Evolutionary conservation across 2,113 vertebrate genomes (phyloP).

Genomic region (Maylandia zebra): DNA sequence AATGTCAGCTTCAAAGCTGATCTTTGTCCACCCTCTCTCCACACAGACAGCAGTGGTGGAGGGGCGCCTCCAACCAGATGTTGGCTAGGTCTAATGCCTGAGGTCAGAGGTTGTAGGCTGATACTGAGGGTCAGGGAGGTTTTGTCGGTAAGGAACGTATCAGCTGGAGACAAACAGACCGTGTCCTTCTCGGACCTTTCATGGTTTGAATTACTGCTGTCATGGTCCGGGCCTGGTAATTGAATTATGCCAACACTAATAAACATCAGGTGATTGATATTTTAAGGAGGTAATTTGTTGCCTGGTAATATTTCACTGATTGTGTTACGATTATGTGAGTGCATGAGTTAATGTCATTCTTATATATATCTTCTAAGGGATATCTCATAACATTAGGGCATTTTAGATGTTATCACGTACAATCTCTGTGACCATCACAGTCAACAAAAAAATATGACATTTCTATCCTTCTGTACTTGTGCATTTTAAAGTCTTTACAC

Average conservation of each 20-base stretch:
- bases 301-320: neutral
- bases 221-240: constrained; percentile 40
- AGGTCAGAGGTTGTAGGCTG: constrained; percentile 20
- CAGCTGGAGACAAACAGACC: constrained; percentile 30
- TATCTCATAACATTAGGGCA: neutral
- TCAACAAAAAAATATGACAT: neutral
- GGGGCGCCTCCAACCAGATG: constrained; percentile 41
- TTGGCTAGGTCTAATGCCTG: neutral
- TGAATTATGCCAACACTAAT: constrained; percentile 30
- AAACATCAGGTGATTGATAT: constrained; percentile 38
- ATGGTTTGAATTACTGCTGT: constrained; percentile 37
- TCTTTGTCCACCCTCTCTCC: neutral
- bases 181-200: constrained; percentile 7
- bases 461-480: neutral
- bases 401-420: accelerated
- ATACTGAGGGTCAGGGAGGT: neutral
- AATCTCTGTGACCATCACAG: neutral
- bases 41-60: neutral
- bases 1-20: constrained; percentile 36
- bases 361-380: neutral
- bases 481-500: neutral
- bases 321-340: neutral
- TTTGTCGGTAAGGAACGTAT: neutral
- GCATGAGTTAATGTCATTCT: neutral
- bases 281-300: constrained; percentile 21